phyloP scores from a whole-genome alignment of 2,888 invertebrate genomes.

The Conops quadrifasciatus region DNA sequence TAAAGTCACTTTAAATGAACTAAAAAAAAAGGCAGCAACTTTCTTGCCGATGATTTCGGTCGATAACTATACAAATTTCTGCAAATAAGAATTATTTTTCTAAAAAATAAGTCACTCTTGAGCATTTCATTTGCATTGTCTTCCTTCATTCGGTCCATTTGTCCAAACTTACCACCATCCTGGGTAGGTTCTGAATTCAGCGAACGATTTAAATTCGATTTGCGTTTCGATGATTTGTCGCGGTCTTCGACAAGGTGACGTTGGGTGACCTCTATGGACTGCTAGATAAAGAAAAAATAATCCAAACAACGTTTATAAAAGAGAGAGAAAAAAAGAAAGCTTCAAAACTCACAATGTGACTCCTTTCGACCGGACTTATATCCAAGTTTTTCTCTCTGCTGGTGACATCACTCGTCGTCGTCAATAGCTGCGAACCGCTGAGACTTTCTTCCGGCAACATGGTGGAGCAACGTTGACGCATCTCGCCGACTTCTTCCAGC shows the following conservation, averaged over 20 bases:
- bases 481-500: constrained; percentile 37
- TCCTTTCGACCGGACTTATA: constrained; percentile 57
- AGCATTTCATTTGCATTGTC: too few species aligned
- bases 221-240: constrained; percentile 74
- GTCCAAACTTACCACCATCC: constrained; percentile 61
- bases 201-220: constrained; percentile 72
- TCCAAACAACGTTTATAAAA: background rate
- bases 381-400: constrained; percentile 46
- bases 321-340: background rate
- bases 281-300: constrained; percentile 47
- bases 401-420: constrained; percentile 15
- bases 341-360: constrained; percentile 53
- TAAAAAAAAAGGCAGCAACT: too few species aligned
- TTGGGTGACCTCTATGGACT: constrained; percentile 49
- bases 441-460: constrained; percentile 51
- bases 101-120: too few species aligned
- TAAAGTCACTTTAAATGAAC: too few species aligned
- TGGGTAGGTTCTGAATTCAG: constrained; percentile 64
- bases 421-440: constrained; percentile 26
- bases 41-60: too few species aligned
- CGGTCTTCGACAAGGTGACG: constrained; percentile 64
- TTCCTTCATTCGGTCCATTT: background rate
- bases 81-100: too few species aligned
- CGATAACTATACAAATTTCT: too few species aligned
- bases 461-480: constrained; percentile 57